Base-by-base conservation (phyloP, 2,888 invertebrate genomes). In the Hermaeophaga mercurialis region DNA sequence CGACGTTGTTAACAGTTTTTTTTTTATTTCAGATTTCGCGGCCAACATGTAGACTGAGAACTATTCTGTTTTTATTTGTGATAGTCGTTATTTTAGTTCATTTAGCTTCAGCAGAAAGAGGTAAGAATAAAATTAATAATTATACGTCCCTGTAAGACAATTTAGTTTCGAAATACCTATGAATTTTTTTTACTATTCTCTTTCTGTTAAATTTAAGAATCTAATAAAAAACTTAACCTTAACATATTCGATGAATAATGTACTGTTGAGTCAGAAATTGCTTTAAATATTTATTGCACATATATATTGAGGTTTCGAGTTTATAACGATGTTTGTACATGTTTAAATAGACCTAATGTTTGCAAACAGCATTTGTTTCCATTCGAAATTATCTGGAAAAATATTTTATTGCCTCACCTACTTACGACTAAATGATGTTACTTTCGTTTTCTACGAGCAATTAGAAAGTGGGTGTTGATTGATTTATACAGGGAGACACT, bases 81-180 rank as follows among this genome's bases (percentile, higher is more conserved):
- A 65, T 73, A 54, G 68, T 75, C 22, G 57, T 78, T 58, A 56
- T 77, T 49, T 65, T 77, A 66, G 69, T 75, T 47, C 73, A 77
- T 64, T 61, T 75, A 64, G 67, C 71, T 53, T 69, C 71, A 45
- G 61, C 73, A 54, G 74, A 75, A 68, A 73, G 72, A 72, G 68
- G 75, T 75, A 66, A 71, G 70, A n/a, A n/a, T n/a, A n/a, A n/a
- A n/a, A n/a, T n/a, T n/a, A n/a, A n/a, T n/a, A n/a, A n/a, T n/a
- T n/a, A n/a, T n/a, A n/a, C n/a, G n/a, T n/a, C n/a, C n/a, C n/a
- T n/a, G n/a, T n/a, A n/a, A n/a, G n/a, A n/a, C n/a, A n/a, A n/a
- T n/a, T n/a, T n/a, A n/a, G n/a, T n/a, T n/a, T n/a, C n/a, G n/a
- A n/a, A n/a, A n/a, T n/a, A n/a, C n/a, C n/a, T n/a, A n/a, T n/a